Percentiles rank a stretch among this genome's conserved stretches.
Conservation (phyloP, 2,888 invertebrate species). For the Galerucella pusilla region DNA sequence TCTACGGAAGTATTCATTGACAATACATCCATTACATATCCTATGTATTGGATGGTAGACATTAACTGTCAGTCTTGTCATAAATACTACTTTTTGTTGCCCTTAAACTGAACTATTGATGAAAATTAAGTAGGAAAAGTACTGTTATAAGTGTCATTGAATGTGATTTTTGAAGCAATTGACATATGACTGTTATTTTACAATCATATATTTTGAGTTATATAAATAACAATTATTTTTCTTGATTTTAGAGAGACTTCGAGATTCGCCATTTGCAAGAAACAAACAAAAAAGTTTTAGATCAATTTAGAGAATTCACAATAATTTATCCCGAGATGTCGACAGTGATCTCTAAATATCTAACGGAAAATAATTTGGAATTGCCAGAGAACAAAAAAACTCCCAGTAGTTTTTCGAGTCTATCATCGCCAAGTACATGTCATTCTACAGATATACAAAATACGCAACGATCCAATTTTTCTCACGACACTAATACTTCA, state of each 20-base stretch:
- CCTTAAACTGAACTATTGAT: too few species aligned
- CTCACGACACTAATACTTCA: conserved; percentile 1
- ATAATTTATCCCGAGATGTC: conserved; percentile 54
- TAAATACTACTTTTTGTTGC: too few species aligned
- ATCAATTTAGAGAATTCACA: conserved; percentile 69
- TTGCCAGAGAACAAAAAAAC: conserved; percentile 50
- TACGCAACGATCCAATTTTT: conserved; percentile 27
- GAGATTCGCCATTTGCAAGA: conserved; percentile 70
- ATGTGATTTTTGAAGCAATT: background rate
- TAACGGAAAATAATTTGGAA: conserved; percentile 54
- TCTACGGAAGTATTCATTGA: too few species aligned
- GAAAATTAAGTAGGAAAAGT: too few species aligned
- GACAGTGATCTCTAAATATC: conserved; percentile 56
- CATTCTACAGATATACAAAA: conserved; percentile 33
- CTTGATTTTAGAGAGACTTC: conserved; percentile 68
- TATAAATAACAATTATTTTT: conserved; percentile 13
- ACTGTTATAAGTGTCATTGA: background rate
- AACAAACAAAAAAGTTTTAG: conserved; percentile 69
- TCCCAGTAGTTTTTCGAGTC: conserved; percentile 39
- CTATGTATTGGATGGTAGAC: too few species aligned
- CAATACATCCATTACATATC: too few species aligned
- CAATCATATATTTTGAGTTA: background rate
- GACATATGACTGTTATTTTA: background rate
- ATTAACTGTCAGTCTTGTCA: too few species aligned
- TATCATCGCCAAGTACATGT: conserved; percentile 31